Percentiles rank a stretch among this genome's conserved stretches.
Evolutionary conservation across 2,113 vertebrate species (phyloP).

Genomic region (Lamprotornis superbus): DNA sequence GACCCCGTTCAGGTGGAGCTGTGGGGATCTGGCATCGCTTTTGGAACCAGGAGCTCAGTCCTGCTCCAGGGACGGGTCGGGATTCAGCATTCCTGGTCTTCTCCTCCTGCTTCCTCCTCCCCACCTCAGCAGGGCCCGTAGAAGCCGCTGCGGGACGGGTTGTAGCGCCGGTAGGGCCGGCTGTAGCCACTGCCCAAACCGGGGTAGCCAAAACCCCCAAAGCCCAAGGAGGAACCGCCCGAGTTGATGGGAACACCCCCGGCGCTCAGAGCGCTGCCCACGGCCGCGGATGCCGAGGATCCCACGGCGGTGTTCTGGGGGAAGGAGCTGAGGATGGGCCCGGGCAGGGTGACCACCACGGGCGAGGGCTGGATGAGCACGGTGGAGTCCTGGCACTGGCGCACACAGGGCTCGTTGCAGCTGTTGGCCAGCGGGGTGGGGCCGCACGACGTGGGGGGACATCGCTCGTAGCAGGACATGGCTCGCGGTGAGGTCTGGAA

Average conservation of each 20-base stretch:
- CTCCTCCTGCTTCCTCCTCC: too few relatives aligned
- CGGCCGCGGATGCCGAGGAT: too few relatives aligned
- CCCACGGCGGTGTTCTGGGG: not conserved
- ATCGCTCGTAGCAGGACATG: not conserved
- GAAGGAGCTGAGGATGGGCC: not conserved
- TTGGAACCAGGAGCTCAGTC: not conserved
- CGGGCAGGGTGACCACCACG: not conserved
- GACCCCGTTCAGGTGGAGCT: not conserved
- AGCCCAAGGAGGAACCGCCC: too few relatives aligned
- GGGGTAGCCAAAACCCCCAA: not conserved
- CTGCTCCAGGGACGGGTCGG: accelerated
- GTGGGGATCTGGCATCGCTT: accelerated
- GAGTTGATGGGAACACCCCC: too few relatives aligned
- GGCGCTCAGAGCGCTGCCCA: too few relatives aligned
- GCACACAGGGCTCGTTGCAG: not conserved
- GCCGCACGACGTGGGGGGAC: not conserved
- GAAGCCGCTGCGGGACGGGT: not conserved
- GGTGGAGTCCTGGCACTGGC: constrained; percentile 34
- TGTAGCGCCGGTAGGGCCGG: not conserved
- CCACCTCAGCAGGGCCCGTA: accelerated
- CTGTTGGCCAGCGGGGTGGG: constrained; percentile 6
- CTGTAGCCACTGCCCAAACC: not conserved
- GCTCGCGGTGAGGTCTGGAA: not conserved
- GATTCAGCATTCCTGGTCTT: not conserved
- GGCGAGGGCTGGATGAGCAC: constrained; percentile 7